A percentile compares a stretch with the other conserved stretches of the same genome.
These are phyloP conservation scores for Fragum whitleyi DNA, from an alignment of 2,888 invertebrate species.

Conservation along the genomic window DNA sequence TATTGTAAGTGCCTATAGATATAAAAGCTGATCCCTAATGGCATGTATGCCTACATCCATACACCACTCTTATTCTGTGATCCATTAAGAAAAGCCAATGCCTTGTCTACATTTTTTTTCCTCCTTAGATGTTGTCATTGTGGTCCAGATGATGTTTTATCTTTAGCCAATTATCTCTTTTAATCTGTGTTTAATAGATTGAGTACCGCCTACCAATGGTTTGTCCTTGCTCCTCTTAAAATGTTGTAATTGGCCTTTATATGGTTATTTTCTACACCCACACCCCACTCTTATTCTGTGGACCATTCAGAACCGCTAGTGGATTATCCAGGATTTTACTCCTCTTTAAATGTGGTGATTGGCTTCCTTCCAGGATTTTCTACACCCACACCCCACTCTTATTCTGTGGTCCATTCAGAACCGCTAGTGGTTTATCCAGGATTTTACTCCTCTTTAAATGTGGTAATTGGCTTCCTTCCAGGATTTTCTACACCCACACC, in stretches of 20 bases:
- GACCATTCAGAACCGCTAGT: conserved; percentile 64
- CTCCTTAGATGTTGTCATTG: no score
- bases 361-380: conserved; percentile 59
- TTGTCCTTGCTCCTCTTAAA: conserved; percentile 55
- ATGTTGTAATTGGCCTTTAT: conserved; percentile 70
- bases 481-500: conserved; percentile 73
- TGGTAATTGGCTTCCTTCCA: conserved; percentile 71
- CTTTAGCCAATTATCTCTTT: no score
- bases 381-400: conserved; percentile 79
- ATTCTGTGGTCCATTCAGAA: conserved; percentile 70
- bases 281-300: conserved; percentile 75
- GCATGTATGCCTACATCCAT: conserved; percentile 76
- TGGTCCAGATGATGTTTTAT: no score
- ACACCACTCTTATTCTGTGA: conserved; percentile 76
- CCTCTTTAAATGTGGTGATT: conserved; percentile 66
- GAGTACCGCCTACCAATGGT: conserved; percentile 68
- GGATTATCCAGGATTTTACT: conserved; percentile 62
- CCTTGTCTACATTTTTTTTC: conserved; percentile 47
- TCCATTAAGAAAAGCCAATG: conserved; percentile 67
- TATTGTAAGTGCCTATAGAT: no score
- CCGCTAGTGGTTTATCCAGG: conserved; percentile 65
- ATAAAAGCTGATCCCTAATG: no score
- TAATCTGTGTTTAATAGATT: no score
- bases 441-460: conserved; percentile 55
- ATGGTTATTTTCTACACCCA: conserved; percentile 73